Percentiles rank a stretch among this genome's conserved stretches.
Conservation (phyloP, 2,113 vertebrate genomes). For the Pyxicephalus adspersus region DNA sequence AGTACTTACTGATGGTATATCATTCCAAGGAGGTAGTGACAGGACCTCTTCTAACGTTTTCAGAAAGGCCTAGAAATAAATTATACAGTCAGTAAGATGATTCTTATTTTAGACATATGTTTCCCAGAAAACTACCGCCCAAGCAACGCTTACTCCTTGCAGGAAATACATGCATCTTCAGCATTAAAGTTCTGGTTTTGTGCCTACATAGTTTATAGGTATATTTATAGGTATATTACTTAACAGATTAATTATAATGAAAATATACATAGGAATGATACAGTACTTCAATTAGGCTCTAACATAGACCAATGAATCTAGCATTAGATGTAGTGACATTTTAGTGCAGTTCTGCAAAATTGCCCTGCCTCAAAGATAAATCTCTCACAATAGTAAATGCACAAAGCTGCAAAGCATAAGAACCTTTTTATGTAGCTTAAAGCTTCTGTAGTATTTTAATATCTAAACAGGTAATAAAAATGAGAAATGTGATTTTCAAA, state of each 20-base stretch:
- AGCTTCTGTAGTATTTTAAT: conserved; percentile 26
- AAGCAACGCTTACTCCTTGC: conserved; percentile 31
- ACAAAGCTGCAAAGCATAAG: conserved; percentile 35
- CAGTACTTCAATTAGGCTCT: conserved; percentile 51
- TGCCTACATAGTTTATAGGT: conserved; percentile 52
- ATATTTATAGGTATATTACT: conserved; percentile 56
- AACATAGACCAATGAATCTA: conserved; percentile 51
- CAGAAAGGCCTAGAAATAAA: conserved; percentile 82
- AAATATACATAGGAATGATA: conserved; percentile 50
- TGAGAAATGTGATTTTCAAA: background rate
- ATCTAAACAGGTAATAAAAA: background rate
- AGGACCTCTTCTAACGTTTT: conserved; percentile 81
- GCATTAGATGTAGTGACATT: conserved; percentile 43
- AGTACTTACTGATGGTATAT: conserved; percentile 73
- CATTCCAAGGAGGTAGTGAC: conserved; percentile 69
- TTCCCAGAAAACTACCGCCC: conserved; percentile 18
- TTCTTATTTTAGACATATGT: conserved; percentile 19
- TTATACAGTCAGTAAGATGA: conserved; percentile 7
- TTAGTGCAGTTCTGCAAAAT: conserved; percentile 50
- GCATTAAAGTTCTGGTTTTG: conserved; percentile 45
- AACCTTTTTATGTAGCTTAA: conserved; percentile 43
- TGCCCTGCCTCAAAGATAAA: conserved; percentile 43
- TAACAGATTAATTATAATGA: conserved; percentile 52
- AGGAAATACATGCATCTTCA: conserved; percentile 52
- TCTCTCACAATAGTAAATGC: conserved; percentile 50